These are phyloP conservation scores for Furnarius figulus DNA, from an alignment of 2,113 vertebrate species.

Conservation along the genomic window DNA sequence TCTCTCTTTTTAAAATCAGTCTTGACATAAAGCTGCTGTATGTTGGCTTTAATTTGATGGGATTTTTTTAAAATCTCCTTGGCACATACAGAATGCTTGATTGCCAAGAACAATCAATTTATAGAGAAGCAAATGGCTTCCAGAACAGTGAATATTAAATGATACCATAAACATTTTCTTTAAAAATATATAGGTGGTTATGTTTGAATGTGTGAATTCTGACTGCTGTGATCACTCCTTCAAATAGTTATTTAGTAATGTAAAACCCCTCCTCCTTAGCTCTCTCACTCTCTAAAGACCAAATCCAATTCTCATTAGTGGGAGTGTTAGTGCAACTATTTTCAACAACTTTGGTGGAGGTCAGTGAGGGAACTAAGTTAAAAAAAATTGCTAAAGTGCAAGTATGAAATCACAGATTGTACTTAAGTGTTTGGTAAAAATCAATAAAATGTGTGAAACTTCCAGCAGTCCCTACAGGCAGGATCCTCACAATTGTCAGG, in stretches of 20 bases:
- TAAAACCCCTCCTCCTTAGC: not conserved
- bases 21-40: conserved; percentile 40
- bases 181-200: not conserved
- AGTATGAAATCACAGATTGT: not conserved
- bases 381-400: not conserved
- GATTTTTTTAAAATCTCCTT: not conserved
- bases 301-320: not conserved
- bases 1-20: conserved; percentile 25
- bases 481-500: not conserved
- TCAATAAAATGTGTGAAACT: not conserved
- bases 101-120: conserved; percentile 63
- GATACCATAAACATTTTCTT: conserved; percentile 56
- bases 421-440: not conserved
- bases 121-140: conserved; percentile 12
- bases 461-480: not conserved
- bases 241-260: not conserved
- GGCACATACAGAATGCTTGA: not conserved
- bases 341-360: not conserved
- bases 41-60: conserved; percentile 32
- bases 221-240: not conserved
- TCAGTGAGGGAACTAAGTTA: not conserved
- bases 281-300: not conserved
- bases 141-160: conserved; percentile 40
- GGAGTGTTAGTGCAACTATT: not conserved
- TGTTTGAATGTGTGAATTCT: conserved; percentile 34